Conservation (phyloP, 2,113 vertebrate genomes). For the Athene cunicularia region DNA sequence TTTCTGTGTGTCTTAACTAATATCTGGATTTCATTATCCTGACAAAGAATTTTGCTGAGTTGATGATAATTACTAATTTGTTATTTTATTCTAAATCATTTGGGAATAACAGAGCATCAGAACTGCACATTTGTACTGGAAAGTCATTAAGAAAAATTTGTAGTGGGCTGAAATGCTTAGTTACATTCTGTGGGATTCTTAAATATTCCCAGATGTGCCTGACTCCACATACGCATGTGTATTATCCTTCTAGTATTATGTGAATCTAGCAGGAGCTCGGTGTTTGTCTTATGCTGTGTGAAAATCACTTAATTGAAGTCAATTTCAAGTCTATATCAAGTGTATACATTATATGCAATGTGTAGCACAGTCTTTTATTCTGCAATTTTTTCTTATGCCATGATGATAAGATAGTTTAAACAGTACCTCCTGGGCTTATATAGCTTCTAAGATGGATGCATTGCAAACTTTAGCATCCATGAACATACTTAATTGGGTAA, state of each 20-base stretch:
- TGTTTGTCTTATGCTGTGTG: not conserved
- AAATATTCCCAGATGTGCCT: not conserved
- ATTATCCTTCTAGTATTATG: not conserved
- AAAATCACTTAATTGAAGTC: not conserved
- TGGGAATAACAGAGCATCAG: not conserved
- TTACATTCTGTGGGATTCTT: not conserved
- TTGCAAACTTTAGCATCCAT: not conserved
- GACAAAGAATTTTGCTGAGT: not conserved
- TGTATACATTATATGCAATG: not conserved
- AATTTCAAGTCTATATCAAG: not conserved
- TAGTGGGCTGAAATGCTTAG: slow-evolving; percentile 8
- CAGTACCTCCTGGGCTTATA: not conserved
- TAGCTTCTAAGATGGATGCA: not conserved
- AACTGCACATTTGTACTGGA: not conserved
- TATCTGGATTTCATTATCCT: not conserved
- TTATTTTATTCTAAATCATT: not conserved
- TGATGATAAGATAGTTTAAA: not conserved
- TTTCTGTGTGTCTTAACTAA: not conserved
- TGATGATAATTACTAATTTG: not conserved
- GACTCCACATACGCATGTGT: slow-evolving; percentile 37
- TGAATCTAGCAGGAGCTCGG: not conserved
- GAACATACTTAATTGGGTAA: not conserved
- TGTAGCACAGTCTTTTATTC: not conserved
- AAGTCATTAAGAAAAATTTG: not conserved
- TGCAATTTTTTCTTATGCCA: not conserved